A percentile compares a stretch with the other conserved stretches of the same genome.
phyloP scores from a whole-genome alignment of 2,113 vertebrate genomes.

The Petromus typicus region DNA sequence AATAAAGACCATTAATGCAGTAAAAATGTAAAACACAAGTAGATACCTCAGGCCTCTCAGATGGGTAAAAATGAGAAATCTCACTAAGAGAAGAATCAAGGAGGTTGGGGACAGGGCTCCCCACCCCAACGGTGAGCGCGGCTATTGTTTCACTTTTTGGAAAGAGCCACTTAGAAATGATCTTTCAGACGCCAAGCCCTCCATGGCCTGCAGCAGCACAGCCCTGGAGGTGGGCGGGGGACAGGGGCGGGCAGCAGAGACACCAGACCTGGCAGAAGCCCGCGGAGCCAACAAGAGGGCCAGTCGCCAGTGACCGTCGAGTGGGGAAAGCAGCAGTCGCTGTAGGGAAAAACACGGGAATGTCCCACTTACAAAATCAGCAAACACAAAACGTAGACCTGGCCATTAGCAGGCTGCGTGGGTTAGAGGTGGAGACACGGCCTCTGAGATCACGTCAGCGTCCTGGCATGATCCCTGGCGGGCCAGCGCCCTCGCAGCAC shows the following conservation, averaged over 20 bases:
- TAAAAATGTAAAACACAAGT: background rate
- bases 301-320: background rate
- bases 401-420: background rate
- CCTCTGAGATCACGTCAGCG: too few species aligned
- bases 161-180: background rate
- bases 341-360: too few species aligned
- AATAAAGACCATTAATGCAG: background rate
- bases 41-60: background rate
- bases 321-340: background rate
- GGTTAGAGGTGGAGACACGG: too few species aligned
- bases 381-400: background rate
- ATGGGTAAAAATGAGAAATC: background rate
- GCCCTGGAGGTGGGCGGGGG: background rate
- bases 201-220: rapidly evolving
- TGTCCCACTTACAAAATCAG: background rate
- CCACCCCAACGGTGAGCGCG: too few species aligned
- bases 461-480: too few species aligned
- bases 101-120: background rate
- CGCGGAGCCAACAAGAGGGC: rapidly evolving
- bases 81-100: background rate
- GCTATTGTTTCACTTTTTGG: background rate
- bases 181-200: background rate
- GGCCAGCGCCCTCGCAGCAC: too few species aligned
- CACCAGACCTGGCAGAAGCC: background rate
- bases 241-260: background rate